phyloP scores from a whole-genome alignment of 2,113 vertebrate species.

The Poicephalus gulielmi region DNA sequence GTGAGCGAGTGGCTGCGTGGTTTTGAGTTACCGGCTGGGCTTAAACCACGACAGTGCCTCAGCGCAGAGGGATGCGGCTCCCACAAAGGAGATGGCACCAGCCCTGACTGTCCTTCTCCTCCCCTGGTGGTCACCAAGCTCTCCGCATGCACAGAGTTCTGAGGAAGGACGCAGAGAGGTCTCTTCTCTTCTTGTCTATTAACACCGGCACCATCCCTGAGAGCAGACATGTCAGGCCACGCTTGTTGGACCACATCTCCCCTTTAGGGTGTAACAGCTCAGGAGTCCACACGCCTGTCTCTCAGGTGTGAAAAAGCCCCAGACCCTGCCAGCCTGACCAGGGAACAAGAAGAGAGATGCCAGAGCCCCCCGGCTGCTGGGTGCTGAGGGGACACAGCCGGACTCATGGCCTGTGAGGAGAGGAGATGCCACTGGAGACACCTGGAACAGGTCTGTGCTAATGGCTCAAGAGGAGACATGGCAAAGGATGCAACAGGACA shows the following conservation, averaged over 20 bases:
- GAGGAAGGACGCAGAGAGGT: background rate
- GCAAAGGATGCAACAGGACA: background rate
- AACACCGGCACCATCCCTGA: fast-evolving
- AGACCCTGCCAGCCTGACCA: background rate
- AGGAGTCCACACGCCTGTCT: background rate
- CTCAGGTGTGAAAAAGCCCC: background rate
- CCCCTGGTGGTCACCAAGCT: fast-evolving
- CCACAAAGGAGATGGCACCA: background rate
- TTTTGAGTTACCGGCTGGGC: background rate
- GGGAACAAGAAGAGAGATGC: background rate
- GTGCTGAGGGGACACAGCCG: background rate
- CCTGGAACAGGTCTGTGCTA: fast-evolving
- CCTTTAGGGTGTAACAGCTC: background rate
- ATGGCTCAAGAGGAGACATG: fast-evolving
- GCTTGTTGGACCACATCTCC: background rate
- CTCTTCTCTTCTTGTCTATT: fast-evolving
- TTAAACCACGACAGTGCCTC: background rate
- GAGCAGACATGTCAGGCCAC: background rate
- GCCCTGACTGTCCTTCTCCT: background rate
- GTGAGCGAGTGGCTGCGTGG: background rate
- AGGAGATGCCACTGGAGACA: background rate
- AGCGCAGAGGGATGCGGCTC: fast-evolving
- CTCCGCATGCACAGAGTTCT: fast-evolving
- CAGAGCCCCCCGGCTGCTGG: background rate
- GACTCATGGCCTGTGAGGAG: background rate